Evolutionary conservation across 35 echinoderm and acorn worm species (phyloP).

Genomic region (Ptychodera flava): DNA sequence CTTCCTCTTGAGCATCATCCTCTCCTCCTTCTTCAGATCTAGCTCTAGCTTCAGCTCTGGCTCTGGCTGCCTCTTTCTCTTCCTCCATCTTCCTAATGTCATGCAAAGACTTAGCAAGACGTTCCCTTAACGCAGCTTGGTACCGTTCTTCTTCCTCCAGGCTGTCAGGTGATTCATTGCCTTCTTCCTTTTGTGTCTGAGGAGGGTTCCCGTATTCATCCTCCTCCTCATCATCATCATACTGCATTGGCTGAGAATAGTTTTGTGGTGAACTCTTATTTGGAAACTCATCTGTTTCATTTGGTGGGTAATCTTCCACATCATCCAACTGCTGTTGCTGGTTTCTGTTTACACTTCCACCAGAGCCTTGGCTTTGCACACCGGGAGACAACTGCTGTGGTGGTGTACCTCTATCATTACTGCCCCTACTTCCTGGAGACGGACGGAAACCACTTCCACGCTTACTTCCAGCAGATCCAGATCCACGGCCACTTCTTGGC

Average conservation of each 20-base stretch:
- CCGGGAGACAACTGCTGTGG: too few species aligned
- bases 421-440: neutral
- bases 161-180: constrained; percentile 36
- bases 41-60: too few species aligned
- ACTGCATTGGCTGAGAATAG: neutral
- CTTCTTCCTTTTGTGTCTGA: constrained; percentile 21
- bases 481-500: too few species aligned
- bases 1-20: too few species aligned
- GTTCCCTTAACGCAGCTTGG: constrained; percentile 74
- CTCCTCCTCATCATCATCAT: neutral
- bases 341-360: too few species aligned
- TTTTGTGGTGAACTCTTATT: too few species aligned
- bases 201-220: neutral
- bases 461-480: too few species aligned
- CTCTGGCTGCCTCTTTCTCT: neutral
- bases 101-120: constrained; percentile 66
- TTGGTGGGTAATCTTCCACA: neutral
- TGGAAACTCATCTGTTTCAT: too few species aligned
- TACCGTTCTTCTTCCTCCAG: constrained; percentile 68
- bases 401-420: neutral
- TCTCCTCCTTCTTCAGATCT: too few species aligned
- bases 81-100: constrained; percentile 57
- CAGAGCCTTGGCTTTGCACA: too few species aligned
- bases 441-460: neutral
- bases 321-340: too few species aligned